Base-by-base conservation (phyloP, 2,797 vertebrate species). In the Tauraco hartlaubi region DNA sequence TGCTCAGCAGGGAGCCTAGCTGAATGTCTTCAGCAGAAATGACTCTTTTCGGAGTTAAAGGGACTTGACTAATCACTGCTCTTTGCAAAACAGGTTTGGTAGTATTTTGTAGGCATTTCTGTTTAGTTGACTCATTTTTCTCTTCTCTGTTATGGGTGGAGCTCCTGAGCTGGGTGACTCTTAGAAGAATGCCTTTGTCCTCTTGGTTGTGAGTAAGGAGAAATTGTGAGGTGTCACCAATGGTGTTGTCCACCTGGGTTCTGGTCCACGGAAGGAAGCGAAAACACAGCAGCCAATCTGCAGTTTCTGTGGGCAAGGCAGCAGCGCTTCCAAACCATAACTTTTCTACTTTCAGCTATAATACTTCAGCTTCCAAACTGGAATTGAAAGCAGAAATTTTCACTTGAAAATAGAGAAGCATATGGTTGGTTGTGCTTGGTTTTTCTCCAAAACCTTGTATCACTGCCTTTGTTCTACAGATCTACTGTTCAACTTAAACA, bases 391-490 rank as follows among this genome's bases (percentile, higher is more conserved):
- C 22, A 79, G 39, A 63, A 73, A 44, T 59, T 91, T 82, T 83
- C 31, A 33, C 18, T 73, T 71, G 43, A 62, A 95, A 63, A 51
- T 19, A 23, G 35, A 68, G 21, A 39, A 66, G 20, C 28, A 8
- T 62, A 4, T 0, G 1, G 3, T 5, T 0, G 1, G 3, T 5
- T 71, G 41, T 33, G 11, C 19, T 67, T 75, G 15, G 15, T 52
- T 88, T 61, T 76, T 56, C 41, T 84, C 28, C 54, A 81, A 29
- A 58, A 49, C 9, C 8, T 64, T 76, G 0, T 46, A 58, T 62
- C 13, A 14, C 28, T 28, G 6, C 28, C 20, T 77, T 75, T 92
- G 23, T 83, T 78, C 41, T 68, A 29, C n/a, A 59, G 41, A 26
- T 37, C 31, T 33, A 14, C 9, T 9, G 0, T 35, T 82, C 51